Evolutionary conservation across 2,113 vertebrate genomes (phyloP).

Genomic region (Gopherus evgoodei): DNA sequence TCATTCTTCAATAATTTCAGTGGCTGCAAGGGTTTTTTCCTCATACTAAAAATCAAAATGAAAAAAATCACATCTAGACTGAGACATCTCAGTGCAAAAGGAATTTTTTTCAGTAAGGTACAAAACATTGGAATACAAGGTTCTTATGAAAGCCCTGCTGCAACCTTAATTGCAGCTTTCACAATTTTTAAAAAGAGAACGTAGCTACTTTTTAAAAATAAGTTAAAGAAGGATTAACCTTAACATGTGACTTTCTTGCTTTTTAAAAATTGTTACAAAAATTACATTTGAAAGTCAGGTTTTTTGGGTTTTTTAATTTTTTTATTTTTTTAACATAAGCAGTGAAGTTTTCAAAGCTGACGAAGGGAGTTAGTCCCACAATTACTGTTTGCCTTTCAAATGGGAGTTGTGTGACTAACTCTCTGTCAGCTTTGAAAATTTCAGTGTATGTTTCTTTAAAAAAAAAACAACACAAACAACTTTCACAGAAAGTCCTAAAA

Average conservation of each 20-base stretch:
- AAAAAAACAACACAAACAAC: too few species aligned
- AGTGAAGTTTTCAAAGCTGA: not conserved
- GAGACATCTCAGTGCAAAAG: not conserved
- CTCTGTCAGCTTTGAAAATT: not conserved
- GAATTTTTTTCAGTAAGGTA: not conserved
- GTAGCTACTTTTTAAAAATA: not conserved
- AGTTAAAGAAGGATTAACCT: not conserved
- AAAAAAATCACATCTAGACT: not conserved
- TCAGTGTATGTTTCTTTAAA: not conserved
- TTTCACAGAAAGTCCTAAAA: not conserved
- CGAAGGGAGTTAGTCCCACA: not conserved
- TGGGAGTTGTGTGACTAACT: not conserved
- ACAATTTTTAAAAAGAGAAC: not conserved
- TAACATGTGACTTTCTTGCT: not conserved
- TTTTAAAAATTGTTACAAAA: not conserved
- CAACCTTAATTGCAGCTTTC: not conserved
- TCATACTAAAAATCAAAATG: not conserved
- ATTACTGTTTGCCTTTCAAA: not conserved
- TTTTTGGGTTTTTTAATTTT: too few species aligned
- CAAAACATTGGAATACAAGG: not conserved
- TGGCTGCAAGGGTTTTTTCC: not conserved
- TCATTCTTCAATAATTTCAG: not conserved
- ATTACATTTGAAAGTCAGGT: not conserved
- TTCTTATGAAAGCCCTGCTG: not conserved
- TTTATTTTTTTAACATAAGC: not conserved